A percentile compares a stretch with the other conserved stretches of the same genome.
phyloP scores from a whole-genome alignment of 2,113 vertebrate genomes.

The Lepus europaeus region DNA sequence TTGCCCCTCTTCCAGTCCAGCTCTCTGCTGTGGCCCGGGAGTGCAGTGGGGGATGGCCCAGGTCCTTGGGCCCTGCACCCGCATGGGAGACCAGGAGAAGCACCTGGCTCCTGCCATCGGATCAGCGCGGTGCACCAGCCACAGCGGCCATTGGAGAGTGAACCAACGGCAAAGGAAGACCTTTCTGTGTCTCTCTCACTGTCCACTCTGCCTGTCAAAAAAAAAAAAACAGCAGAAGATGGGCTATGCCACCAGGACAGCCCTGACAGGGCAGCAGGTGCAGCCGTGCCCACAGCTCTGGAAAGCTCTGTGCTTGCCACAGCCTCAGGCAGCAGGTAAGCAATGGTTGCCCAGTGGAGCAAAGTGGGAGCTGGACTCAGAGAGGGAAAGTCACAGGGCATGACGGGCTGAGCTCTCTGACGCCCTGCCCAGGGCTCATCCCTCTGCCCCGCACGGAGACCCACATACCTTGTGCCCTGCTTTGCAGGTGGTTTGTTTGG shows the following conservation, averaged over 20 bases:
- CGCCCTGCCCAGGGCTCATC: neutral
- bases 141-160: too few relatives aligned
- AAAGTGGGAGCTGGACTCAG: neutral
- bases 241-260: neutral
- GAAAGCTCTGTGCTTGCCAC: neutral
- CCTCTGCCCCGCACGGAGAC: neutral
- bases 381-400: neutral
- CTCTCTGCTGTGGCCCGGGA: too few relatives aligned
- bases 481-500: slow-evolving; percentile 54
- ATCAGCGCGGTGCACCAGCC: too few relatives aligned
- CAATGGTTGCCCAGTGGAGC: neutral
- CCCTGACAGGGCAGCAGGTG: neutral
- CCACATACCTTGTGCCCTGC: neutral
- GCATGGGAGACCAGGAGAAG: too few relatives aligned
- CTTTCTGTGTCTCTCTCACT: too few relatives aligned
- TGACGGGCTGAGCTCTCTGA: slow-evolving; percentile 7
- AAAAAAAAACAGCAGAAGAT: neutral
- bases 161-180: too few relatives aligned
- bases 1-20: too few relatives aligned
- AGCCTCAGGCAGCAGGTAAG: neutral
- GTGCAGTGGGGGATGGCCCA: too few relatives aligned
- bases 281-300: neutral
- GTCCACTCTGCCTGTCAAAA: too few relatives aligned
- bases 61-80: too few relatives aligned
- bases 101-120: too few relatives aligned